Base-by-base conservation (phyloP, 1,140 invertebrate species). In the Drosophila pseudoobscura region DNA sequence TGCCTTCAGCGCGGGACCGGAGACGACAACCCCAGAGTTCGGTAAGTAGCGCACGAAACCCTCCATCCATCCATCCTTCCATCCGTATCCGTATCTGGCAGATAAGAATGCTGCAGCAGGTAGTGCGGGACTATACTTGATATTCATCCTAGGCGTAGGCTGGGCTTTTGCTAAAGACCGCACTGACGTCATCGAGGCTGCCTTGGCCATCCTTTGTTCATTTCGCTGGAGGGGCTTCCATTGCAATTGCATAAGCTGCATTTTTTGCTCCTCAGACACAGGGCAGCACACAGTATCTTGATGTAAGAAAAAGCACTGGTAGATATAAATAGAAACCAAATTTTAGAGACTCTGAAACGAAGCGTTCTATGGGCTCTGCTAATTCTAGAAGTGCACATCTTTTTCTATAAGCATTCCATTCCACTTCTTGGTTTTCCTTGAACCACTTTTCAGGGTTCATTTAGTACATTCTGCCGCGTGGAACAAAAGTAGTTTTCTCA, bases 11-110 rank as follows among this genome's bases (percentile, higher is more conserved):
- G 84, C 89, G 61, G 88, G 83, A 55, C 89, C 87, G 53, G 90
- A 91, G 77, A 91, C 90, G 55, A 91, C 90, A 62, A 91, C 90
- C 53, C 87, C 90, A 41, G 85, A 90, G 74, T 91, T 91, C 13
- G 90, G 90, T 91, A 80, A 91, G 90, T 87, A 58, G 1, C n/a
- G 15, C 47, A 39, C 24, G 24, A 5, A 11, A 39, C 11, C 35
- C 24, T 26, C 24, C 24, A 26, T 5, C 35, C 35, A 3, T 39
- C 35, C n/a, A 24, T n/a, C n/a, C n/a, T n/a, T 5, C 35, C 35
- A 1, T 13, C 35, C n/a, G 2, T 39, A 24, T 39, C 29, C 29
- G 20, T 17, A 17, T 11, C 13, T 15, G 35, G 31, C 17, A 72
- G 60, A 73, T 73, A 73, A 74, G 60, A 65, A 49, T 54, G 68